phyloP scores from a whole-genome alignment of 2,113 vertebrate genomes.

The Geococcyx californianus region DNA sequence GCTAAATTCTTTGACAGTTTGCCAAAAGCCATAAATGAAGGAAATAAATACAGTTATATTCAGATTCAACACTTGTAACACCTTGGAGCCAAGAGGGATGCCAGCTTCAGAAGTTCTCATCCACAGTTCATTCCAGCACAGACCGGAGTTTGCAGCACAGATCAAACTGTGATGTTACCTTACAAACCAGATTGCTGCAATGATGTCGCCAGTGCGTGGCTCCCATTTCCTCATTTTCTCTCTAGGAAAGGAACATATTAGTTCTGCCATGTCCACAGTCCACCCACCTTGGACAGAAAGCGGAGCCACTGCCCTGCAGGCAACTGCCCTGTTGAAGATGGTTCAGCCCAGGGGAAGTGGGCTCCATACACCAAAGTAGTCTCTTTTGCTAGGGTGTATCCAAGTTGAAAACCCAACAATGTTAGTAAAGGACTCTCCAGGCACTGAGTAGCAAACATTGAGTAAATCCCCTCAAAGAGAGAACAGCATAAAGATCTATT shows the following conservation, averaged over 20 bases:
- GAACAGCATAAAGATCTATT: not conserved
- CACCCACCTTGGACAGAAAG: not conserved
- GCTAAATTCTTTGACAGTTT: not conserved
- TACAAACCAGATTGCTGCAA: not conserved
- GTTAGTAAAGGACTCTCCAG: not conserved
- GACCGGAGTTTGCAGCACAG: not conserved
- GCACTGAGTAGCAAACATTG: not conserved
- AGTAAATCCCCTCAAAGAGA: not conserved
- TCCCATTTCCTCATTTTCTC: not conserved
- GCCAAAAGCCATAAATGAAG: not conserved
- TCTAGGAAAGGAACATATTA: not conserved
- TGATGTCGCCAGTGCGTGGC: not conserved
- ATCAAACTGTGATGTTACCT: not conserved
- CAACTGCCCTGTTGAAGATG: not conserved
- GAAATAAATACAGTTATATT: not conserved
- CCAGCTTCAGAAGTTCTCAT: not conserved
- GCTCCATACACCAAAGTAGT: accelerated
- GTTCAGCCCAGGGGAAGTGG: not conserved
- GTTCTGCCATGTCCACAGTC: not conserved
- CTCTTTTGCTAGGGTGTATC: not conserved
- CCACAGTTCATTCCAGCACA: not conserved
- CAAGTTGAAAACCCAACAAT: not conserved
- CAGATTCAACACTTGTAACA: not conserved
- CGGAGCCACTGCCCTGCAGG: not conserved
- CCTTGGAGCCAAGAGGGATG: not conserved